These are phyloP conservation scores for Elephas maximus DNA, from an alignment of 2,113 vertebrate species.

Conservation along the genomic window DNA sequence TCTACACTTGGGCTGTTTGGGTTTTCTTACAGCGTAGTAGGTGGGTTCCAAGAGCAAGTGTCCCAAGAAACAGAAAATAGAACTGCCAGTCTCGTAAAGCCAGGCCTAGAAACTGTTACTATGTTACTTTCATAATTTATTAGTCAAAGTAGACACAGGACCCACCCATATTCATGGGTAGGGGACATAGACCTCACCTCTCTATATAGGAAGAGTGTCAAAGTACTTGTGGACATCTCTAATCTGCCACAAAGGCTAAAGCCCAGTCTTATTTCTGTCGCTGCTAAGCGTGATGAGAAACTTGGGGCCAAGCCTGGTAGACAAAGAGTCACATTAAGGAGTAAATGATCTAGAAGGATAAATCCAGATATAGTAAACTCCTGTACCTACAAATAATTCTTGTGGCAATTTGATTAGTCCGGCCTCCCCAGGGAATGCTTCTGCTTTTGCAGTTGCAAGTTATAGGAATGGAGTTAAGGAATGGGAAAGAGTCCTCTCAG, in stretches of 20 bases:
- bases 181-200: neutral
- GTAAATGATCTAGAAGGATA: neutral
- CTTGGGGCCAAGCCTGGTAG: neutral
- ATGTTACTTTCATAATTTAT: neutral
- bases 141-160: neutral
- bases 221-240: neutral
- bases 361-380: neutral
- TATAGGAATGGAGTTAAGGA: neutral
- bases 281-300: neutral
- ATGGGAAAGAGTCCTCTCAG: neutral
- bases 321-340: neutral
- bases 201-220: neutral
- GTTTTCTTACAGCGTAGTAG: conserved; percentile 1
- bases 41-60: neutral
- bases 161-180: neutral
- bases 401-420: neutral
- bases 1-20: neutral
- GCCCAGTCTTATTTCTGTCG: neutral
- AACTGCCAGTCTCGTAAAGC: neutral
- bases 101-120: neutral
- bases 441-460: neutral
- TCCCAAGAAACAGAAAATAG: neutral
- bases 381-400: neutral
- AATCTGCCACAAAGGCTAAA: neutral
- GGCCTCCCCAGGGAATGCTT: neutral